Conservation (phyloP, 2,797 vertebrate genomes). For the Vultur gryphus region DNA sequence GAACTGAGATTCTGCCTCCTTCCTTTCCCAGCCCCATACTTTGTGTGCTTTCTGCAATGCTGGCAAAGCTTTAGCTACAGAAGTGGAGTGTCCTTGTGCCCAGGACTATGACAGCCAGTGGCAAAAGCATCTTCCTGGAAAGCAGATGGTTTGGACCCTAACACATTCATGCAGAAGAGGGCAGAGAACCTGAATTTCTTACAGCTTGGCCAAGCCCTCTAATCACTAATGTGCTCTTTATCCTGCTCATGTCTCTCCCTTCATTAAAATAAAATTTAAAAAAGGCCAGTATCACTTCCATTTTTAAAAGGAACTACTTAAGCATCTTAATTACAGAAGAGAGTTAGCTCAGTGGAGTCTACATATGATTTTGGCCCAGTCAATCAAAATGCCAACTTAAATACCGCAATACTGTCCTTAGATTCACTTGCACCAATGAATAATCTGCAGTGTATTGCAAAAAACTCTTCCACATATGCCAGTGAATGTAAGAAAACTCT, state of each 20-base stretch:
- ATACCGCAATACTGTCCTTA: not conserved
- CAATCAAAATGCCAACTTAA: not conserved
- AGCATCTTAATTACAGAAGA: not conserved
- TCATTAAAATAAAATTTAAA: not conserved
- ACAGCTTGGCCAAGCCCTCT: not conserved
- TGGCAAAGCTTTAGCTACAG: not conserved
- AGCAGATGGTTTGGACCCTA: not conserved
- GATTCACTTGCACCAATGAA: not conserved
- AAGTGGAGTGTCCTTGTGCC: not conserved
- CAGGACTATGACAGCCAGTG: not conserved
- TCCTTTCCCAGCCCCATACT: not conserved
- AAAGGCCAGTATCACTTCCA: not conserved
- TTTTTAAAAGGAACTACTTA: not conserved
- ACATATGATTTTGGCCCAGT: not conserved
- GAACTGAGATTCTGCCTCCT: not conserved
- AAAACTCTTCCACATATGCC: not conserved
- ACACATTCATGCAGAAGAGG: not conserved
- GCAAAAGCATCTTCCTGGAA: not conserved
- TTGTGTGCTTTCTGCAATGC: not conserved
- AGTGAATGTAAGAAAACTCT: not conserved
- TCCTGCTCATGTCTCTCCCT: not conserved
- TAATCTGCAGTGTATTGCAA: not conserved
- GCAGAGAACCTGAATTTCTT: not conserved
- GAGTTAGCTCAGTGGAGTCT: not conserved
- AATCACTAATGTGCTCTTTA: not conserved